Base-by-base conservation (phyloP, 2,113 vertebrate species). In the Aptenodytes forsteri region DNA sequence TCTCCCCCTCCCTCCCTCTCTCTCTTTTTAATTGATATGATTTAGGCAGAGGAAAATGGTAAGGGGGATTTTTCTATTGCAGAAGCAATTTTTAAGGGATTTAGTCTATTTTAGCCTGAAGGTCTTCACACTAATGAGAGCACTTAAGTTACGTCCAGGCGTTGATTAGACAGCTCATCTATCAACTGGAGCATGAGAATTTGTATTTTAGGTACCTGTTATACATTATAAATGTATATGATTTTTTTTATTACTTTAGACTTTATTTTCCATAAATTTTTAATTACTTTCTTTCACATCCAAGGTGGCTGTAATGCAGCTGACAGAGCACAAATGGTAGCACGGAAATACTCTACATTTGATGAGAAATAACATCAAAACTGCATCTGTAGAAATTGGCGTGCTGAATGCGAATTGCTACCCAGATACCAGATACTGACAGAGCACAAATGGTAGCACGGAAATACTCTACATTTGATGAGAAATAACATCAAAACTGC, bases 71-170 rank as follows among this genome's bases (percentile, higher is more conserved):
- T 97, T 98, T 96, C 92, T 97, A 95, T 98, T 98, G 98, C 98
- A 98, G 97, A 98, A 98, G 98, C 95, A 98, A 96, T 98, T 98
- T 98, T 98, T 98, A 98, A 98, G 91, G 98, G 98, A 98, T 98
- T 98, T 98, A 98, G 97, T 89, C 97, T 98, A 98, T 97, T 98
- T 98, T 98, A 98, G 98, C 98, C 98, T 93, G 97, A 98, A 98
- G 98, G 98, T 98, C 97, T 98, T 96, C 97, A 96, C 97, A 97
- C 98, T 98, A 98, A 98, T 98, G 98, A 98, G 98, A 98, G 98
- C 98, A 98, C 98, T 98, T 98, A 98, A 98, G 97, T 98, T 98
- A 97, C 87, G 84, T 98, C 97, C 96, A 98, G 97, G 97, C 96
- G 97, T 98, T 98, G 98, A 98, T 98, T 98, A 98, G 98, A 98